A percentile compares a stretch with the other conserved stretches of the same genome.
Evolutionary conservation across 2,113 vertebrate genomes (phyloP).

Genomic region (Coracopsis vasa): DNA sequence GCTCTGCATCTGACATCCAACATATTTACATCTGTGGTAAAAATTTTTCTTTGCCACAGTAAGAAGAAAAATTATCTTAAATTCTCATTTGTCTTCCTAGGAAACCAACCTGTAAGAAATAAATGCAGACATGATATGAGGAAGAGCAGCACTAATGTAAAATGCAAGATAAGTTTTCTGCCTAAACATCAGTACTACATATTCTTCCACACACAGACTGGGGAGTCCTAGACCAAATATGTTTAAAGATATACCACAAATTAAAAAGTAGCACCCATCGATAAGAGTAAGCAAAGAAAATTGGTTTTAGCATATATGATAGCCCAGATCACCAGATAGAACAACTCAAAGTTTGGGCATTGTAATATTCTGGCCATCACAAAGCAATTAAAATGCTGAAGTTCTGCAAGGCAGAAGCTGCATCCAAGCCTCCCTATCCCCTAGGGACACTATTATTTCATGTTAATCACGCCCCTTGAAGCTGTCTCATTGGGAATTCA

Average conservation of each 20-base stretch:
- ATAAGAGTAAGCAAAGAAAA: not conserved
- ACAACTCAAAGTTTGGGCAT: constrained; percentile 13
- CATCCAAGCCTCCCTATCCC: not conserved
- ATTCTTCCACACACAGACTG: not conserved
- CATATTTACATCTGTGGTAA: not conserved
- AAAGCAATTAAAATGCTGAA: constrained; percentile 49
- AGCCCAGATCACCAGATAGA: not conserved
- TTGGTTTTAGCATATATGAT: not conserved
- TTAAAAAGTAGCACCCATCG: not conserved
- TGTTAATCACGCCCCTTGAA: constrained; percentile 58
- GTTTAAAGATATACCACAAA: not conserved
- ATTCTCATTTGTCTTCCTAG: not conserved
- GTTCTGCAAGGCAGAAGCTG: not conserved
- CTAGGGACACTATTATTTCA: constrained; percentile 57
- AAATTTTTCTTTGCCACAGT: not conserved
- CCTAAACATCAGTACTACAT: not conserved
- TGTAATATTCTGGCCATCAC: not conserved
- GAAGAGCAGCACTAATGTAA: not conserved
- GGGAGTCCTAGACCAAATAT: not conserved
- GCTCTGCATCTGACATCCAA: not conserved
- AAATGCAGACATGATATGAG: not conserved
- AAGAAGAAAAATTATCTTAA: not conserved
- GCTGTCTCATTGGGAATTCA: constrained; percentile 51
- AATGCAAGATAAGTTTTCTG: not conserved
- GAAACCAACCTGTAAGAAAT: not conserved